Percentiles rank a stretch among this genome's conserved stretches.
Evolutionary conservation across 2,797 vertebrate species (phyloP).

Genomic region (Onychomys arenicola): DNA sequence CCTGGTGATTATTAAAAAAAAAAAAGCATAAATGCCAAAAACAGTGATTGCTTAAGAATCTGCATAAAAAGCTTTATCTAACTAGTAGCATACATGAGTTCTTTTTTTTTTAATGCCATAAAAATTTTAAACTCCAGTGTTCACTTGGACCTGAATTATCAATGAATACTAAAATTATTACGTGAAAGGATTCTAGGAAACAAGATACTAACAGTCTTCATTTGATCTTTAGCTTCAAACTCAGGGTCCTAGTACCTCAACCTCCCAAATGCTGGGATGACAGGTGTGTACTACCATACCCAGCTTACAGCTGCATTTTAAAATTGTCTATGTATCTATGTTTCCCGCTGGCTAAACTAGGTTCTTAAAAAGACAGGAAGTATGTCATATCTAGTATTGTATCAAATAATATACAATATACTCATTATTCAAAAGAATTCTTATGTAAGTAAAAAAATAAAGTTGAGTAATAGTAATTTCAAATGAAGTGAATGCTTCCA

Average conservation of each 20-base stretch:
- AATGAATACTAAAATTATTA: conserved; percentile 46
- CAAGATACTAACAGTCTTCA: conserved; percentile 11
- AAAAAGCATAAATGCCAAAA: conserved; percentile 18
- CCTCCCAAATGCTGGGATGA: background rate
- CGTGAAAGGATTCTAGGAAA: background rate
- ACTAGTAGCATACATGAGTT: background rate
- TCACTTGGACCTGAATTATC: conserved; percentile 26
- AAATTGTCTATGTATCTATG: background rate
- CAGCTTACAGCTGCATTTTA: background rate
- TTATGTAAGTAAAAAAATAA: conserved; percentile 40
- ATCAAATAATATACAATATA: conserved; percentile 8
- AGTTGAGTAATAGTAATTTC: background rate
- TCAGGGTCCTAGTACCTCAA: background rate
- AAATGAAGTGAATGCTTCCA: conserved; percentile 31
- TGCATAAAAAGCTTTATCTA: conserved; percentile 11
- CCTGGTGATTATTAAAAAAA: conserved; percentile 87
- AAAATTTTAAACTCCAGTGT: background rate
- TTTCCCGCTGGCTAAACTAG: conserved; percentile 6
- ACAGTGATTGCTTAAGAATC: conserved; percentile 6
- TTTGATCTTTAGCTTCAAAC: background rate
- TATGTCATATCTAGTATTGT: background rate
- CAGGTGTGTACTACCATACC: background rate
- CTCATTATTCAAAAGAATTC: background rate
- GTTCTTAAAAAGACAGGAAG: conserved; percentile 2
- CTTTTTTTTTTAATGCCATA: background rate